Conservation (phyloP, 1,140 invertebrate species). For the Apolygus lucorum region DNA sequence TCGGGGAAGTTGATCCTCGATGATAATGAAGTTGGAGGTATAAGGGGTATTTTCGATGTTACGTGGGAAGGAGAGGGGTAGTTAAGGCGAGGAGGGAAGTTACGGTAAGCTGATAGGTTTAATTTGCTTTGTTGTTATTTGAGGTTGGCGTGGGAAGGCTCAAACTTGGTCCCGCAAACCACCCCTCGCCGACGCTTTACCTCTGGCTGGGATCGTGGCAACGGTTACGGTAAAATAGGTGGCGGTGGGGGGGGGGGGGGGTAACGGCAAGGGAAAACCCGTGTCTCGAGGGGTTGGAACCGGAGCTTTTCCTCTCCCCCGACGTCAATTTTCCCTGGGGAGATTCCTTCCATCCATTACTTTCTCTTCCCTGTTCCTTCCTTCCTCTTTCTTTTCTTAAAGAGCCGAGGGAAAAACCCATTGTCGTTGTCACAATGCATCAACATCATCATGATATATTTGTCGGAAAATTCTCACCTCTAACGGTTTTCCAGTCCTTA, state of each 20-base stretch:
- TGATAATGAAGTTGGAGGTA: conserved; percentile 3
- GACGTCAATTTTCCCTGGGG: conserved; percentile 9
- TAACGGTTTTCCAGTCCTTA: too few species aligned
- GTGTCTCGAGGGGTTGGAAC: not conserved
- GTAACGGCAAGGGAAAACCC: too few species aligned
- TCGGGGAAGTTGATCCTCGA: not conserved
- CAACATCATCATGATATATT: conserved; percentile 11
- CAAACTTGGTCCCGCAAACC: not conserved
- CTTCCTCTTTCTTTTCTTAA: not conserved
- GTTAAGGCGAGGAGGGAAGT: not conserved
- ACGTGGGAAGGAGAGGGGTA: not conserved
- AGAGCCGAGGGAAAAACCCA: not conserved
- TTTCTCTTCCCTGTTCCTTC: not conserved
- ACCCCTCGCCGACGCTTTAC: not conserved
- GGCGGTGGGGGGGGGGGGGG: too few species aligned
- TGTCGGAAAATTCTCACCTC: not conserved
- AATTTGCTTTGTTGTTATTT: conserved; percentile 15
- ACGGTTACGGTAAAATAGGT: too few species aligned
- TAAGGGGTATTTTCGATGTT: too few species aligned
- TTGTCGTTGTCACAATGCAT: conserved; percentile 13
- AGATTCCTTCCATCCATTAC: conserved; percentile 15
- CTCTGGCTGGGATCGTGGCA: too few species aligned
- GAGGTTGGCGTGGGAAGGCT: not conserved
- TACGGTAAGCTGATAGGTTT: conserved; percentile 9
- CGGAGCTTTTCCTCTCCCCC: not conserved